A percentile compares a stretch with the other conserved stretches of the same genome.
Conservation (phyloP, 2,888 invertebrate genomes). For the Drosophila atripex region DNA sequence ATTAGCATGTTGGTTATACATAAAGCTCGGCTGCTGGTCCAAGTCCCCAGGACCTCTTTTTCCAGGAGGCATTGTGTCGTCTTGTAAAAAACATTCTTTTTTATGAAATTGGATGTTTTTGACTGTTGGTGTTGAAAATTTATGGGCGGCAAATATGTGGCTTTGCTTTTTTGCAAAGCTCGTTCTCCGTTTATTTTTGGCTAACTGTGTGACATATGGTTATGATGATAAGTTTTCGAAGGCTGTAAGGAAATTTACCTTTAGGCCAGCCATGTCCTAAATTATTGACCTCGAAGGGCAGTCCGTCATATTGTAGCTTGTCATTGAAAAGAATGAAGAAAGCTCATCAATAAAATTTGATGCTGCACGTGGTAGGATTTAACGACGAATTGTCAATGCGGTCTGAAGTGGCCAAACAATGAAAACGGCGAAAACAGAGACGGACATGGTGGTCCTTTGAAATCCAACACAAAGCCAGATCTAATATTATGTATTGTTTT, state of each 20-base stretch:
- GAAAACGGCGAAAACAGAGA: conserved; percentile 2
- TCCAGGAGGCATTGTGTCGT: conserved; percentile 43
- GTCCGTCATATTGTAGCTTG: conserved; percentile 40
- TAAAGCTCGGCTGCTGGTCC: conserved; percentile 32
- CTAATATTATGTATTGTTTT: conserved; percentile 69
- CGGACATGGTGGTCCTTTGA: conserved; percentile 39
- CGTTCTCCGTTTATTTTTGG: neutral
- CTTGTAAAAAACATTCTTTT: conserved; percentile 30
- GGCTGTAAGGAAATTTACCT: conserved; percentile 1
- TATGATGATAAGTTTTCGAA: neutral
- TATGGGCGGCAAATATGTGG: conserved; percentile 69
- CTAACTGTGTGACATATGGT: conserved; percentile 25
- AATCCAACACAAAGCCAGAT: conserved; percentile 64
- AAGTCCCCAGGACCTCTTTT: conserved; percentile 13
- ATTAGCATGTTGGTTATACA: conserved; percentile 68
- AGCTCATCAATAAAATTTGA: conserved; percentile 62
- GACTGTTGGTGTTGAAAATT: conserved; percentile 55
- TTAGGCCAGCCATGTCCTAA: conserved; percentile 10
- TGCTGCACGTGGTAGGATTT: conserved; percentile 53
- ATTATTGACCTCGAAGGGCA: conserved; percentile 18
- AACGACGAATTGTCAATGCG: conserved; percentile 42
- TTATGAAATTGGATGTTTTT: conserved; percentile 40
- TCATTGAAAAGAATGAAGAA: conserved; percentile 41
- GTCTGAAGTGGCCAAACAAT: conserved; percentile 53
- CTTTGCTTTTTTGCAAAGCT: conserved; percentile 23